Evolutionary conservation across 2,888 invertebrate species (phyloP).

Genomic region (Junonia oenone): DNA sequence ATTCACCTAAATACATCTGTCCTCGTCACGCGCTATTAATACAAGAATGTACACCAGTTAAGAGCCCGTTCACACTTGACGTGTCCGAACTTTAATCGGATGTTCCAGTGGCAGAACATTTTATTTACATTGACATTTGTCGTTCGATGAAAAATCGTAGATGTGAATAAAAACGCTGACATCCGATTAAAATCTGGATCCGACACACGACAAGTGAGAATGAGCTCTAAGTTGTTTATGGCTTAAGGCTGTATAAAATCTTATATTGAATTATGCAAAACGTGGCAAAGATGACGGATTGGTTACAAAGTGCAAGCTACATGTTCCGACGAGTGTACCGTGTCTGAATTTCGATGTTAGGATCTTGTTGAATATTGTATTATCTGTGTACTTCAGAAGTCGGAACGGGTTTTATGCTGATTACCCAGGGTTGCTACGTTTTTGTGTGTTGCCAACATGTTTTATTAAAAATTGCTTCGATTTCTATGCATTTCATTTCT

Average conservation of each 20-base stretch:
- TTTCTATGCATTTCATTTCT: too few relatives aligned
- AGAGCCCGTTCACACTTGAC: too few relatives aligned
- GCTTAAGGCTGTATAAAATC: background rate
- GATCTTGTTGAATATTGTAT: background rate
- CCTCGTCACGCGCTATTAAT: too few relatives aligned
- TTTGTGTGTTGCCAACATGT: background rate
- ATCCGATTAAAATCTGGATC: too few relatives aligned
- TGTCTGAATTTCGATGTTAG: background rate
- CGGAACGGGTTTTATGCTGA: background rate
- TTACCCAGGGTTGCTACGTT: background rate
- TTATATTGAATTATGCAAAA: slow-evolving; percentile 1
- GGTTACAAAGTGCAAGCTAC: slow-evolving; percentile 1
- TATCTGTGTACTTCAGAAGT: background rate
- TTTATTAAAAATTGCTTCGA: background rate
- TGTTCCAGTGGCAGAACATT: too few relatives aligned
- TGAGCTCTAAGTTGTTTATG: background rate
- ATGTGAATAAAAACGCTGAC: background rate
- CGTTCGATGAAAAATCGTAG: too few relatives aligned
- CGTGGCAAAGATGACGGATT: background rate
- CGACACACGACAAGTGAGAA: too few relatives aligned
- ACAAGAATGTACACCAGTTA: background rate
- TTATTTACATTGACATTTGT: too few relatives aligned
- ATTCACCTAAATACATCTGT: too few relatives aligned
- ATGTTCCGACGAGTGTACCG: background rate
- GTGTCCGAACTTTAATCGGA: too few relatives aligned